A percentile compares a stretch with the other conserved stretches of the same genome.
Evolutionary conservation across 2,888 invertebrate species (phyloP).

Genomic region (Iphiclides podalirius): DNA sequence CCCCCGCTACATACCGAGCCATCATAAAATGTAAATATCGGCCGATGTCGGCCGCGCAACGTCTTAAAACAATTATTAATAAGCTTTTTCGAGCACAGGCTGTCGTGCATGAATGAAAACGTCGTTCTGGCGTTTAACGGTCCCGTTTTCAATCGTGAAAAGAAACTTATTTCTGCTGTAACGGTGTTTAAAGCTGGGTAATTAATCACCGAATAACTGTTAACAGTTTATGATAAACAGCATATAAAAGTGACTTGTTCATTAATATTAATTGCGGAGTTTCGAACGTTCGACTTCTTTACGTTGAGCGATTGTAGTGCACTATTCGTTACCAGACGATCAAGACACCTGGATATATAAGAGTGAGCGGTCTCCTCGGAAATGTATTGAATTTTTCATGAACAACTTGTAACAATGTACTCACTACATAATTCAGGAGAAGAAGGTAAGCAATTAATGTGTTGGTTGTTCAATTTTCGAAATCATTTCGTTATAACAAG

Average conservation of each 20-base stretch:
- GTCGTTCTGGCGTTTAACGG: constrained; percentile 36
- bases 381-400: constrained; percentile 22
- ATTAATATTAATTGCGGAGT: constrained; percentile 26
- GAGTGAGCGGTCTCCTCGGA: constrained; percentile 7
- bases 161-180: constrained; percentile 27
- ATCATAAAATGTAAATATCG: constrained; percentile 70
- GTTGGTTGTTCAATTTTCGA: too few relatives aligned
- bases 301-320: constrained; percentile 13
- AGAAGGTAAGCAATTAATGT: too few relatives aligned
- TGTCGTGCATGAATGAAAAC: constrained; percentile 49
- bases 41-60: constrained; percentile 56
- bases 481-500: too few relatives aligned
- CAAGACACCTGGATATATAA: constrained; percentile 9
- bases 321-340: constrained; percentile 6
- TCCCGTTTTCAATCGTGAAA: constrained; percentile 27
- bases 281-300: too few relatives aligned
- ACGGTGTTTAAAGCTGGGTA: constrained; percentile 31
- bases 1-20: constrained; percentile 59
- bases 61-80: constrained; percentile 53
- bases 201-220: constrained; percentile 28
- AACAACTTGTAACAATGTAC: constrained; percentile 8
- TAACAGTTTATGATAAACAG: constrained; percentile 25
- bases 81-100: constrained; percentile 39
- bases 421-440: too few relatives aligned
- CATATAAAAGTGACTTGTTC: constrained; percentile 14